Evolutionary conservation across 2,888 invertebrate genomes (phyloP).

Genomic region (Trachelus troglodyta): DNA sequence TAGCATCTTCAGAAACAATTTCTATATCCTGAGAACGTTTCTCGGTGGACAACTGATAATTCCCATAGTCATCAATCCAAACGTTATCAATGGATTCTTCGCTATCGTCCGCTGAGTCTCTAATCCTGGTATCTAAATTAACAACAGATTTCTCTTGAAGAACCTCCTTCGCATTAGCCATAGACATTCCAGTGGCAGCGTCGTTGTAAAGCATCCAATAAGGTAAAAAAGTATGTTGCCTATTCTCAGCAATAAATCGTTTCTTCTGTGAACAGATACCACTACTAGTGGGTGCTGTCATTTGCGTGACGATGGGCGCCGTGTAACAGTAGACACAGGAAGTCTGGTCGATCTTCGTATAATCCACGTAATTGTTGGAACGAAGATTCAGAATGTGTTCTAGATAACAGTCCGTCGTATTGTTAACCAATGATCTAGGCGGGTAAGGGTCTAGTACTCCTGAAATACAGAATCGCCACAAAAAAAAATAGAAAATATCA

Average conservation of each 20-base stretch:
- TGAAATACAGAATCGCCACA: constrained; percentile 16
- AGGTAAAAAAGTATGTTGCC: constrained; percentile 51
- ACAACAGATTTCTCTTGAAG: constrained; percentile 19
- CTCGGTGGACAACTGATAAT: background rate
- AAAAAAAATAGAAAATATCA: background rate
- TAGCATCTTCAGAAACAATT: constrained; percentile 23
- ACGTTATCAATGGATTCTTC: constrained; percentile 41
- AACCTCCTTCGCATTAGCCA: constrained; percentile 36
- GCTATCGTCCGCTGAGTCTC: constrained; percentile 27
- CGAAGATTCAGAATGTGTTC: constrained; percentile 50
- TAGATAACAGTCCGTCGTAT: constrained; percentile 26
- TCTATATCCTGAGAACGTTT: constrained; percentile 23
- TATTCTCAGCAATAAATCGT: constrained; percentile 41
- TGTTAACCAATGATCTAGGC: constrained; percentile 26
- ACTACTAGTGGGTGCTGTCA: constrained; percentile 23
- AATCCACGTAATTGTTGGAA: constrained; percentile 35
- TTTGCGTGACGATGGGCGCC: constrained; percentile 49
- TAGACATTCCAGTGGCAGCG: constrained; percentile 40
- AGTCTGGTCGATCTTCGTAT: constrained; percentile 52
- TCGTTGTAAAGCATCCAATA: constrained; percentile 52
- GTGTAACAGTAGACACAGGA: constrained; percentile 57
- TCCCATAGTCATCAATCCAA: constrained; percentile 40
- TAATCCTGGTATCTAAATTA: constrained; percentile 22
- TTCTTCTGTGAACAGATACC: constrained; percentile 39
- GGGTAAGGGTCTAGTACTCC: constrained; percentile 33